These are phyloP conservation scores for Philereme vetulata DNA, from an alignment of 2,888 invertebrate genomes.

Conservation along the genomic window DNA sequence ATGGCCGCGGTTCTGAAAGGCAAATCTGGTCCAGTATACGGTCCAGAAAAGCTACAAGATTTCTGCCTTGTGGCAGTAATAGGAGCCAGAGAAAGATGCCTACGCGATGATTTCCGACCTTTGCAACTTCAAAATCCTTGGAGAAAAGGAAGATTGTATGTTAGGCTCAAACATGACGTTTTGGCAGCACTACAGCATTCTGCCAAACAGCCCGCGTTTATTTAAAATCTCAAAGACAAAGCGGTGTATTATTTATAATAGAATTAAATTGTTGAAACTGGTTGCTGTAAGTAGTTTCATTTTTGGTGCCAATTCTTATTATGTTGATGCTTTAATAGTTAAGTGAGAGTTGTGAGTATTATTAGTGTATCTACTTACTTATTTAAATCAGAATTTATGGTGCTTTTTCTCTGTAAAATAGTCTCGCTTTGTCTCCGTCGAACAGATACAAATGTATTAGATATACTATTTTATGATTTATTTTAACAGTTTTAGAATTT, in stretches of 20 bases:
- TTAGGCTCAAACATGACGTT: conserved; percentile 95
- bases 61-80: conserved; percentile 98
- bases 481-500: neutral
- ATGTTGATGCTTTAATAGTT: conserved; percentile 76
- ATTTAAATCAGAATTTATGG: conserved; percentile 70
- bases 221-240: conserved; percentile 57
- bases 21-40: conserved; percentile 93
- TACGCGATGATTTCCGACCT: conserved; percentile 97
- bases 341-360: conserved; percentile 75
- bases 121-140: conserved; percentile 97
- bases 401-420: conserved; percentile 61
- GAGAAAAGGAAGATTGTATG: conserved; percentile 96
- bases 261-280: conserved; percentile 43
- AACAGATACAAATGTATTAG: conserved; percentile 5
- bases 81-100: conserved; percentile 96
- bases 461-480: neutral
- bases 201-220: conserved; percentile 90
- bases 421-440: conserved; percentile 32
- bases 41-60: conserved; percentile 91
- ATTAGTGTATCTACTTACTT: conserved; percentile 48
- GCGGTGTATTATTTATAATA: conserved; percentile 13
- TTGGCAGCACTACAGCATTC: conserved; percentile 94
- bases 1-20: conserved; percentile 94
- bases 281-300: conserved; percentile 53
- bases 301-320: conserved; percentile 77